Evolutionary conservation across 2,113 vertebrate species (phyloP).

Genomic region (Larimichthys crocea): DNA sequence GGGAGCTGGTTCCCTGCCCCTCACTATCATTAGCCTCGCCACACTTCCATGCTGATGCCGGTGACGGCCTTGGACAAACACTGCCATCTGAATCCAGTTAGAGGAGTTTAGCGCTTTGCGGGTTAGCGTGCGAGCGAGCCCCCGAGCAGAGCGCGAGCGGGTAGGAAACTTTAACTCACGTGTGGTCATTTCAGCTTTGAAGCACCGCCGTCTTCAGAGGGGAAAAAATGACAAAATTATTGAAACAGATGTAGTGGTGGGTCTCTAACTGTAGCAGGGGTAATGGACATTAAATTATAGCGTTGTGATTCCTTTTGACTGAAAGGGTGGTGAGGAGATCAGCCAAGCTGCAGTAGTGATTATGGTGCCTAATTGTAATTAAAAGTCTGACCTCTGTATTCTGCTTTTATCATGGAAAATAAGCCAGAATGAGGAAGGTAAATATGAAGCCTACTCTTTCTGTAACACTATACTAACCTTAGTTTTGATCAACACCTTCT

Average conservation of each 20-base stretch:
- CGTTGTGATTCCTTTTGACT: constrained; percentile 60
- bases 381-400: constrained; percentile 44
- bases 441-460: constrained; percentile 22
- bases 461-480: constrained; percentile 2
- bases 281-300: constrained; percentile 78
- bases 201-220: constrained; percentile 65
- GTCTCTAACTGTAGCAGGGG: constrained; percentile 61
- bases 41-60: constrained; percentile 70
- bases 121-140: constrained; percentile 68
- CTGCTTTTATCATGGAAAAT: constrained; percentile 50
- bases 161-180: constrained; percentile 82
- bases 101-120: constrained; percentile 60
- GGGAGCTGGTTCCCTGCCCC: constrained; percentile 61
- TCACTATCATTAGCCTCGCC: constrained; percentile 80
- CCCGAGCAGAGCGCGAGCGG: constrained; percentile 54
- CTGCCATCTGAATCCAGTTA: constrained; percentile 81
- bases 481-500: constrained; percentile 27
- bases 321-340: constrained; percentile 57
- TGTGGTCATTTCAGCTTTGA: constrained; percentile 80
- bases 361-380: constrained; percentile 61
- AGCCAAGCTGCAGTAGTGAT: constrained; percentile 52
- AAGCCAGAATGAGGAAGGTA: not conserved
- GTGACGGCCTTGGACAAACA: constrained; percentile 80
- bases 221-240: constrained; percentile 79
- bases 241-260: constrained; percentile 79